Evolutionary conservation across 2,888 invertebrate species (phyloP).

Genomic region (Diplazon laetatorius): DNA sequence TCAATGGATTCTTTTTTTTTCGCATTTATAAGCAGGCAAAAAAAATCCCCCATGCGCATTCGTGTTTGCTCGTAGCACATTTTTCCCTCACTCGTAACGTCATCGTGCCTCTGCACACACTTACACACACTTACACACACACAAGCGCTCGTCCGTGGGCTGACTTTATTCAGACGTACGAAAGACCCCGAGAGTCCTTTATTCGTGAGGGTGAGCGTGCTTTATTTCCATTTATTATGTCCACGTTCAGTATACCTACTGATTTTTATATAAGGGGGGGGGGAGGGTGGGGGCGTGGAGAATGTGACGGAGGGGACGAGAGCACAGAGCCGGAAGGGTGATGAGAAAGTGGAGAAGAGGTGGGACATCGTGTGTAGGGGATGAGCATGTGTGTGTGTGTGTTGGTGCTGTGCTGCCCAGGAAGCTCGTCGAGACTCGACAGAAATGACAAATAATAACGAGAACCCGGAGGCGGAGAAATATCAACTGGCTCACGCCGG

Average conservation of each 20-base stretch:
- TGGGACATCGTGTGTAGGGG: background rate
- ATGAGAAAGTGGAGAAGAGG: conserved; percentile 31
- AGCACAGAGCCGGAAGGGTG: conserved; percentile 5
- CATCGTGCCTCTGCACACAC: background rate
- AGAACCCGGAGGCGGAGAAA: conserved; percentile 67
- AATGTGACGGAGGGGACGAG: conserved; percentile 11
- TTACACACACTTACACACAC: background rate
- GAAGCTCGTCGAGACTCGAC: conserved; percentile 38
- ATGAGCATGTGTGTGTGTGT: background rate
- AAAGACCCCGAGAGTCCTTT: conserved; percentile 28
- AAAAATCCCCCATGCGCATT: conserved; percentile 5
- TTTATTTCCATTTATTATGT: conserved; percentile 45
- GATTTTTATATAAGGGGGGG: conserved; percentile 22
- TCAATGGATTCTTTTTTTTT: conserved; percentile 42
- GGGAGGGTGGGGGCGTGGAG: conserved; percentile 33
- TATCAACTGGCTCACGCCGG: conserved; percentile 63
- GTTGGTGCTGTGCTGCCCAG: background rate
- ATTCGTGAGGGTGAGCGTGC: conserved; percentile 15
- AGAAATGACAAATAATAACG: conserved; percentile 78
- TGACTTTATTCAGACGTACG: conserved; percentile 23
- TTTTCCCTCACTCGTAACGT: background rate
- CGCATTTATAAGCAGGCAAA: conserved; percentile 20
- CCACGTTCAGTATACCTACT: conserved; percentile 10
- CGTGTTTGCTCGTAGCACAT: conserved; percentile 24
- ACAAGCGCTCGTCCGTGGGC: background rate